Evolutionary conservation across 2,888 invertebrate genomes (phyloP).

Genomic region (Aphodius sticticus): DNA sequence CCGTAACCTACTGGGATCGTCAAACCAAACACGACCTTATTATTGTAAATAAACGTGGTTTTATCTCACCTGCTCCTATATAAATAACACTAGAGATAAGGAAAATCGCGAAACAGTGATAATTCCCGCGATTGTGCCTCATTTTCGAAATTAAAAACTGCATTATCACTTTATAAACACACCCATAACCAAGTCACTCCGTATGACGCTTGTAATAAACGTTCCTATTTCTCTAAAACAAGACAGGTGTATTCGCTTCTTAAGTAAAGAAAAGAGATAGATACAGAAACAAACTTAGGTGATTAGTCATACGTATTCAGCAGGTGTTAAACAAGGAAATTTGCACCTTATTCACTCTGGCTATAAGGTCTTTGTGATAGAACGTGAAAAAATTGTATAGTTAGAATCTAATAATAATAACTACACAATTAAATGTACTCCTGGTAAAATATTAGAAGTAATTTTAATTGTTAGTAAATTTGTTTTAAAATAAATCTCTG

Average conservation of each 20-base stretch:
- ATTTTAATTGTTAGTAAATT: no score
- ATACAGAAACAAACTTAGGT: slow-evolving; percentile 6
- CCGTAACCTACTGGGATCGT: background rate
- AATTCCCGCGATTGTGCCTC: slow-evolving; percentile 9
- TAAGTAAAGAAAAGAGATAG: background rate
- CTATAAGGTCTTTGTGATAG: no score
- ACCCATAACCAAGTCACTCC: slow-evolving; percentile 18
- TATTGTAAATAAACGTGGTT: slow-evolving; percentile 7
- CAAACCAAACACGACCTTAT: slow-evolving; percentile 8
- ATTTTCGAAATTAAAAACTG: slow-evolving; percentile 1
- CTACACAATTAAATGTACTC: no score
- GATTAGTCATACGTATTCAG: slow-evolving; percentile 15
- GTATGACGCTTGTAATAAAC: background rate
- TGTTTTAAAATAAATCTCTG: no score
- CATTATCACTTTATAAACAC: slow-evolving; percentile 13
- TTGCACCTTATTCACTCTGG: no score
- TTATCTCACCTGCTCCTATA: slow-evolving; percentile 18
- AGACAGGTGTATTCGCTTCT: slow-evolving; percentile 9
- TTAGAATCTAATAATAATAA: no score
- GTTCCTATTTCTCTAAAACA: background rate
- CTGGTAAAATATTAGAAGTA: no score
- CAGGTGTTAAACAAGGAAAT: background rate
- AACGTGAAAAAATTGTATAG: no score
- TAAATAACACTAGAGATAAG: slow-evolving; percentile 14
- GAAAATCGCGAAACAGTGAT: slow-evolving; percentile 8